A percentile compares a stretch with the other conserved stretches of the same genome.
Conservation (phyloP, 2,888 invertebrate genomes). For the Dione juno region DNA sequence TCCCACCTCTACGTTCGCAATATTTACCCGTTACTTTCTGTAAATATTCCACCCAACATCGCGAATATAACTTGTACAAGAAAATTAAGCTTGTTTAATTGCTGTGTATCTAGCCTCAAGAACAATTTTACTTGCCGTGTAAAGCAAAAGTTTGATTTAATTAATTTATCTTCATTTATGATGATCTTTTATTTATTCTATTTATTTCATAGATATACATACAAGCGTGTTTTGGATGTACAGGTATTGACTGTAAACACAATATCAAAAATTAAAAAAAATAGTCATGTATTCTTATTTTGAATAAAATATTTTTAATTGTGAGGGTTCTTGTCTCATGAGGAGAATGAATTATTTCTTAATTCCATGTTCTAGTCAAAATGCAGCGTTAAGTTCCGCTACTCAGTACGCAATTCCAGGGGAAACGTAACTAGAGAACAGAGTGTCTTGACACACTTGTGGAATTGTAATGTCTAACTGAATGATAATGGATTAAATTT, state of each 20-base stretch:
- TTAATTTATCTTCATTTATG: slow-evolving; percentile 31
- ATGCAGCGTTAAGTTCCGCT: too few species aligned
- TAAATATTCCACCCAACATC: slow-evolving; percentile 71
- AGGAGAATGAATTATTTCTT: too few species aligned
- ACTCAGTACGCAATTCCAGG: too few species aligned
- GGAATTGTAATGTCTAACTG: too few species aligned
- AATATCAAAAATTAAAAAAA: too few species aligned
- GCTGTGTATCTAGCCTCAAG: slow-evolving; percentile 59
- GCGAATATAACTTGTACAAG: slow-evolving; percentile 75
- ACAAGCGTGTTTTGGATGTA: neutral
- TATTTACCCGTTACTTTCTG: slow-evolving; percentile 82
- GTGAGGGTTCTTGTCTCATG: neutral
- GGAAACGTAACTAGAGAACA: too few species aligned
- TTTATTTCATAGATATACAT: neutral
- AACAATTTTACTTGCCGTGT: slow-evolving; percentile 44
- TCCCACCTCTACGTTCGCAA: slow-evolving; percentile 76
- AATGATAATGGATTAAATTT: too few species aligned
- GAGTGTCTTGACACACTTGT: too few species aligned
- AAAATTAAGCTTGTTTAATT: slow-evolving; percentile 81
- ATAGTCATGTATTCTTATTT: too few species aligned
- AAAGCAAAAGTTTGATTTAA: slow-evolving; percentile 28
- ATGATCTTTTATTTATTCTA: slow-evolving; percentile 12
- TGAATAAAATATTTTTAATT: too few species aligned
- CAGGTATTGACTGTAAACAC: neutral
- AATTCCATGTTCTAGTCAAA: too few species aligned